Base-by-base conservation (phyloP, 1,140 invertebrate species). In the Cherax quadricarinatus region DNA sequence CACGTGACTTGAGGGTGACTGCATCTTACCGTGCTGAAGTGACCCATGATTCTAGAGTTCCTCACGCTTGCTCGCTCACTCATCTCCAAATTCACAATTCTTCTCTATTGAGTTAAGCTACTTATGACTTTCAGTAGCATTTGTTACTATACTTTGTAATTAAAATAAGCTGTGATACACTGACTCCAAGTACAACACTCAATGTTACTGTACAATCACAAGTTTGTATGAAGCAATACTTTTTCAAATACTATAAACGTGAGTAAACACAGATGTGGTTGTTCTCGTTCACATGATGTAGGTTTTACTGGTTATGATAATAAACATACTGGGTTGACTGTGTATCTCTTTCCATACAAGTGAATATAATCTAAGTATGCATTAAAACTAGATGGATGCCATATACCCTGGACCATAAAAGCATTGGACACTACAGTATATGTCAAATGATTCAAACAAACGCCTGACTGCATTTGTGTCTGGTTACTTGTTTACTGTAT, bases 161-260 rank as follows among this genome's bases (percentile, higher is more conserved):
- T 66, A 85, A 85, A 30, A 85, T 85, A 53, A 70, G 49, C 83
- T 85, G 83, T 85, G 83, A 85, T 85, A 85, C 83, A 85, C 83
- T 85, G 83, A 85, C 83, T 85, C 62, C 60, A 70, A 85, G 83
- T 85, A 85, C 83, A 85, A 85, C 83, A 85, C 83, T 85, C 9
- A 85, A 85, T 85, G 83, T 66, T 85, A 48, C 70, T 75, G 70
- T 85, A 85, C 83, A 85, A 85, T 85, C 83, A 66, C 83, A 84
- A 84, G 83, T 85, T 85, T 85, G 83, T 70, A 85, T 70, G 62
- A 41, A 85, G 83, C 60, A 85, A 85, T 85, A 85, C 62, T 14
- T 70, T 18, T 85, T 85, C 10, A 16, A 12, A 49, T 21, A 49
- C 30, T 41, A 21, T 49, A 2, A 9, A 70, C 14, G 18, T 70